Conservation (phyloP, 1,140 invertebrate species). For the Gonatopus flavifemur region DNA sequence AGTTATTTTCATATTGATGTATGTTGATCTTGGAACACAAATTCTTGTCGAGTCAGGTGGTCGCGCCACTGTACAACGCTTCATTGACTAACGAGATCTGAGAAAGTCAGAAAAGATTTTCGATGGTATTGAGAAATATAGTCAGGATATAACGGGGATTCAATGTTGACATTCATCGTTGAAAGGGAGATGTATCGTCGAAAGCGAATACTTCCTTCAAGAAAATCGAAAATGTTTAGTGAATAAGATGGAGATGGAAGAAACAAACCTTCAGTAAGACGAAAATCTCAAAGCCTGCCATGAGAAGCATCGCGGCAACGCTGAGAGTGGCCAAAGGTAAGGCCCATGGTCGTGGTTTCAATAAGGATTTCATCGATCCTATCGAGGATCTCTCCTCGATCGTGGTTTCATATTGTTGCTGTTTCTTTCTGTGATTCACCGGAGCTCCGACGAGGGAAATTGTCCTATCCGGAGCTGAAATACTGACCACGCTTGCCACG, state of each 20-base stretch:
- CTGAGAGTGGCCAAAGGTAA: constrained; percentile 80
- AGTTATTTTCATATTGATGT: no score
- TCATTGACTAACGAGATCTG: no score
- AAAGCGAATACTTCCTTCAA: no score
- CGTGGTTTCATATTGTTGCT: constrained; percentile 25
- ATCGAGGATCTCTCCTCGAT: constrained; percentile 25
- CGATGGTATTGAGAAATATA: no score
- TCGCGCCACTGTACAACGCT: no score
- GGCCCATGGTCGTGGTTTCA: constrained; percentile 80
- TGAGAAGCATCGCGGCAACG: constrained; percentile 76
- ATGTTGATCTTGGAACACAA: no score
- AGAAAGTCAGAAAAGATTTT: no score
- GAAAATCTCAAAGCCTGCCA: constrained; percentile 84
- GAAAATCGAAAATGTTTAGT: neutral
- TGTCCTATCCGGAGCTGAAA: constrained; percentile 45
- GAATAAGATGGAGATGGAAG: no score
- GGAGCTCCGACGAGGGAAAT: constrained; percentile 35
- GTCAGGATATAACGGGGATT: no score
- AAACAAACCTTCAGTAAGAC: constrained; percentile 74
- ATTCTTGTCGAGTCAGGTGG: no score
- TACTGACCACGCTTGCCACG: constrained; percentile 50
- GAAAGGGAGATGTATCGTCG: no score
- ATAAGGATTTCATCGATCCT: constrained; percentile 47
- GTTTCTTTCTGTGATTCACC: constrained; percentile 23
- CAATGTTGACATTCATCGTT: no score